phyloP scores from a whole-genome alignment of 2,888 invertebrate species.

The Limnephilus rhombicus region DNA sequence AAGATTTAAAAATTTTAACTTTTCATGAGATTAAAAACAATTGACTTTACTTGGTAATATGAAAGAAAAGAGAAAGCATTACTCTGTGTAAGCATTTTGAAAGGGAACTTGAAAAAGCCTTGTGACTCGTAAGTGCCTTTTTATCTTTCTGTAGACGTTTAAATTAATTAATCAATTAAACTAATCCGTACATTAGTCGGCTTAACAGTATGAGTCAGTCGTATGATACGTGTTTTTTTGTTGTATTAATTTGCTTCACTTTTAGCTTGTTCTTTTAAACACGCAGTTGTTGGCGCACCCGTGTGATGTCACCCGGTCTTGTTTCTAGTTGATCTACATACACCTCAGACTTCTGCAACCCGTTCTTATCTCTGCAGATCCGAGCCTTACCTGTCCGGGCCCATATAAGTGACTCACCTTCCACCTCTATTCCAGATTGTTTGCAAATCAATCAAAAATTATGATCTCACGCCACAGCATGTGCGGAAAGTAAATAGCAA shows the following conservation, averaged over 20 bases:
- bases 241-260: not conserved
- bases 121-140: not conserved
- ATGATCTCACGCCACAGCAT: conserved; percentile 37
- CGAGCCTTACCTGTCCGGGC: not conserved
- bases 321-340: conserved; percentile 32
- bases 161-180: not conserved
- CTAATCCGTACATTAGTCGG: not conserved
- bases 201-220: not conserved
- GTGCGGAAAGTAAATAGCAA: conserved; percentile 5
- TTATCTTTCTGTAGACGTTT: not conserved
- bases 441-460: conserved; percentile 48
- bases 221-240: not conserved
- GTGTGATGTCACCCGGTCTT: conserved; percentile 44
- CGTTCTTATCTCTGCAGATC: not conserved
- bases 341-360: conserved; percentile 4
- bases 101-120: not conserved
- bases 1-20: no score
- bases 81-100: not conserved
- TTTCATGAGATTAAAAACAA: no score
- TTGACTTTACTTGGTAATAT: no score
- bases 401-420: conserved; percentile 43
- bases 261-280: not conserved
- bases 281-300: conserved; percentile 31
- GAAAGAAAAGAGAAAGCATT: not conserved
- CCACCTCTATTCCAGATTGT: conserved; percentile 40